Evolutionary conservation across 1,140 invertebrate species (phyloP).

Genomic region (Conus betulinus): DNA sequence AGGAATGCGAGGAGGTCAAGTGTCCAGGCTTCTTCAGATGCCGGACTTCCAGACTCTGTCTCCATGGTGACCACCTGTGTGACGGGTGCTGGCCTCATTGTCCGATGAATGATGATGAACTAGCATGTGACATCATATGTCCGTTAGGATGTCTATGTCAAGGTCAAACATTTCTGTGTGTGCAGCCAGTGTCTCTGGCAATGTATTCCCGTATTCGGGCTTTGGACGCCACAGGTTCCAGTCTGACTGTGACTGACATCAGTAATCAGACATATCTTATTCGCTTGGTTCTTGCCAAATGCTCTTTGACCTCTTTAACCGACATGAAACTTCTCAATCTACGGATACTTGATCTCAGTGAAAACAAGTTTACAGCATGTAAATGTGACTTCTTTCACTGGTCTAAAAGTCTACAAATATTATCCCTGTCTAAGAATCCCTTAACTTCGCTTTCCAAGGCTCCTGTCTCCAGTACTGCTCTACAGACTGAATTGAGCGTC

Average conservation of each 20-base stretch:
- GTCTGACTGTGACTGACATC: neutral
- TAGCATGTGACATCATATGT: too few species aligned
- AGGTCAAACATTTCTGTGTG: too few species aligned
- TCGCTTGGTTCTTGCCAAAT: neutral
- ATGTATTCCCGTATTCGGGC: too few species aligned
- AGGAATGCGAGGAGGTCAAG: neutral
- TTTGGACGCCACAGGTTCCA: neutral
- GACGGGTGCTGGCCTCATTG: conserved; percentile 28
- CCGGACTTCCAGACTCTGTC: conserved; percentile 18
- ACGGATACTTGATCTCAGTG: conserved; percentile 25
- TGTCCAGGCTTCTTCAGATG: conserved; percentile 41
- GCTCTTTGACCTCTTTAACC: conserved; percentile 7
- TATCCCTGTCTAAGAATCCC: conserved; percentile 29
- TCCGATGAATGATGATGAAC: too few species aligned
- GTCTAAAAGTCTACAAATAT: conserved; percentile 10
- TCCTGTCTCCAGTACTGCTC: neutral
- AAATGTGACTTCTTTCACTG: conserved; percentile 4
- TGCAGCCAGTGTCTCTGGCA: too few species aligned
- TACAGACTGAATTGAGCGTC: neutral
- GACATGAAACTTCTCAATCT: neutral
- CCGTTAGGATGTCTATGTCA: too few species aligned
- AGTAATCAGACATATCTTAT: neutral
- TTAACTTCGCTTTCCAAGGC: neutral
- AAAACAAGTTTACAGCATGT: conserved; percentile 24
- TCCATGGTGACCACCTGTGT: conserved; percentile 20